Percentiles rank a stretch among this genome's conserved stretches.
Evolutionary conservation across 2,113 vertebrate species (phyloP).

Genomic region (Proteles cristata): DNA sequence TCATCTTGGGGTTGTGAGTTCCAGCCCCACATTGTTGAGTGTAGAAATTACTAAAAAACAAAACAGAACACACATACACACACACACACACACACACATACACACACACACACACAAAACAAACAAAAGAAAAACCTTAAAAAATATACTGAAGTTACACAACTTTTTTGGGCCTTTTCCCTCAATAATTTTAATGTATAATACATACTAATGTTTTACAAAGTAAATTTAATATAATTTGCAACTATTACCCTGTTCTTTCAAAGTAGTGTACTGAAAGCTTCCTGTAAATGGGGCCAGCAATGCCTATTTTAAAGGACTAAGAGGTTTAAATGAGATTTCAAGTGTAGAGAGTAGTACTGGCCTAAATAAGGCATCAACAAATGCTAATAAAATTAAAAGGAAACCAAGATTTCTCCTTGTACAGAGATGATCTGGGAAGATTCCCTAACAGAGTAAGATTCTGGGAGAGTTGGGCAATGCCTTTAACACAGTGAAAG

Average conservation of each 20-base stretch:
- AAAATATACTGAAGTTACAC: not conserved
- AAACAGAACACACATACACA: not conserved
- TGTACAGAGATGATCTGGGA: not conserved
- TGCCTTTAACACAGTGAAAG: conserved; percentile 29
- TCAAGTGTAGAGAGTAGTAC: not conserved
- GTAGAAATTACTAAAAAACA: not conserved
- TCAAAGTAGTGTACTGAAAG: not conserved
- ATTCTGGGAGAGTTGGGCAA: not conserved
- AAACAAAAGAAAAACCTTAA: not conserved
- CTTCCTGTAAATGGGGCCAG: conserved; percentile 1
- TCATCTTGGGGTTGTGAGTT: not conserved
- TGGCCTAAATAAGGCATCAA: conserved; percentile 19
- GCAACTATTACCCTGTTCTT: conserved; percentile 17
- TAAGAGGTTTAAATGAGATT: conserved; percentile 4
- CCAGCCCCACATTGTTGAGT: not conserved
- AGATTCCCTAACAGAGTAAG: not conserved
- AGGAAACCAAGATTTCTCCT: not conserved
- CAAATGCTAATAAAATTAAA: not conserved
- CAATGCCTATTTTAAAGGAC: conserved; percentile 5
- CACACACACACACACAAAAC: not conserved
- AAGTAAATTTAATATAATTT: conserved; percentile 39
- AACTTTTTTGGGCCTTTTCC: not conserved
- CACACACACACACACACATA: no score
- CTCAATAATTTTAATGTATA: not conserved
- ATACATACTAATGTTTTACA: not conserved